Evolutionary conservation across 2,888 invertebrate species (phyloP).

Genomic region (Drosophila austrosaltans): DNA sequence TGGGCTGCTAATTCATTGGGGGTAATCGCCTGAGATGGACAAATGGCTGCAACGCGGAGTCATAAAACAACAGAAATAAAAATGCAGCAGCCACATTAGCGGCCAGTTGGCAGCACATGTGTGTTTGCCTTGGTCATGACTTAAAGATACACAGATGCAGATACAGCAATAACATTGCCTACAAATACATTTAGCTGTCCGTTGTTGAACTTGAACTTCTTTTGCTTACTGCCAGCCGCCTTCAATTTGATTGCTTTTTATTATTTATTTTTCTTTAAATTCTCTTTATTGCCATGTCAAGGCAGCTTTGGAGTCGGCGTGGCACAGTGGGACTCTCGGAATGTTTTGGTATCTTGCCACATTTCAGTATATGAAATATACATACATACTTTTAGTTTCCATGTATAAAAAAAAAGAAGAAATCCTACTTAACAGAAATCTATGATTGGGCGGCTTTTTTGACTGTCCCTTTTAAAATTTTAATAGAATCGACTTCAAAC

Average conservation of each 20-base stretch:
- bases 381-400: too few relatives aligned
- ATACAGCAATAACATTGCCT: conserved; percentile 54
- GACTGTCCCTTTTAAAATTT: too few relatives aligned
- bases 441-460: too few relatives aligned
- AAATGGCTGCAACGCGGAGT: conserved; percentile 32
- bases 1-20: conserved; percentile 67
- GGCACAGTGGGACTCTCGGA: conserved; percentile 12
- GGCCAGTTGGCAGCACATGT: conserved; percentile 73
- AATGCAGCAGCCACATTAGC: conserved; percentile 56
- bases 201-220: conserved; percentile 75
- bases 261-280: conserved; percentile 73
- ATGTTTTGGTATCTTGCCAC: too few relatives aligned
- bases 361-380: too few relatives aligned
- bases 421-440: too few relatives aligned
- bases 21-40: conserved; percentile 44
- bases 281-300: conserved; percentile 74
- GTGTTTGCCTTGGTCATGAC: conserved; percentile 54
- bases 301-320: conserved; percentile 46
- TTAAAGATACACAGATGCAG: conserved; percentile 30
- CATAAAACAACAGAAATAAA: conserved; percentile 62
- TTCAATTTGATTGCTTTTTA: conserved; percentile 68
- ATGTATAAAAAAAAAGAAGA: too few relatives aligned
- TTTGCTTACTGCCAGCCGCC: conserved; percentile 36
- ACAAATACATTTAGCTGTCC: conserved; percentile 50
- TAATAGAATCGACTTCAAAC: too few relatives aligned